Conservation (phyloP, 2,113 vertebrate species). For the Ia io region DNA sequence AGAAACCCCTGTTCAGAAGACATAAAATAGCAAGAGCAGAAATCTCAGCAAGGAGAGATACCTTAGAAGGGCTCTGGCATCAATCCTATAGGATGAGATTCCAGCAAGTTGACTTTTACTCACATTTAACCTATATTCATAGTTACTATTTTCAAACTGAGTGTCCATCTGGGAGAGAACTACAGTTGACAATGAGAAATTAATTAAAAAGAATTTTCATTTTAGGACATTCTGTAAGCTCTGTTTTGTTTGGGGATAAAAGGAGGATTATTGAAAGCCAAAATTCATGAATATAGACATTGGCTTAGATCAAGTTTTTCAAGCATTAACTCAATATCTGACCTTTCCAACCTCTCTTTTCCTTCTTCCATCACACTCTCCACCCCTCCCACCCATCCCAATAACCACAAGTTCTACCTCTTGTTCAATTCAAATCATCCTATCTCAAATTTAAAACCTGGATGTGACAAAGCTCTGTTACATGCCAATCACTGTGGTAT, state of each 20-base stretch:
- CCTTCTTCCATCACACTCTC: not conserved
- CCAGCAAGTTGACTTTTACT: not conserved
- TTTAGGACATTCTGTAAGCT: not conserved
- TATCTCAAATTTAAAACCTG: not conserved
- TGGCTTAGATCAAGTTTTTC: not conserved
- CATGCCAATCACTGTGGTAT: not conserved
- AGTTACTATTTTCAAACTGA: not conserved
- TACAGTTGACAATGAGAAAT: not conserved
- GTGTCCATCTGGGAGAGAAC: not conserved
- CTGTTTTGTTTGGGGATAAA: not conserved
- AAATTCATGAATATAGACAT: not conserved
- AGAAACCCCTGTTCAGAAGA: not conserved
- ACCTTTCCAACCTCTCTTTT: not conserved
- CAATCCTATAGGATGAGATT: not conserved
- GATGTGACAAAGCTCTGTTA: not conserved
- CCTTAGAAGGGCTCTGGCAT: not conserved
- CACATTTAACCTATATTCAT: not conserved
- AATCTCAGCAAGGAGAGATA: not conserved
- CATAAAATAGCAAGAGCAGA: not conserved
- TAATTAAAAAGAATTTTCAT: slow-evolving; percentile 21
- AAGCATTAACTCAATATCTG: not conserved
- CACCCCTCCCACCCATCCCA: not conserved
- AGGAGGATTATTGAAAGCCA: not conserved
- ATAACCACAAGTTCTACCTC: not conserved
- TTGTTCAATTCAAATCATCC: not conserved